Evolutionary conservation across 1,140 invertebrate species (phyloP).

Genomic region (Cydia fagiglandana): DNA sequence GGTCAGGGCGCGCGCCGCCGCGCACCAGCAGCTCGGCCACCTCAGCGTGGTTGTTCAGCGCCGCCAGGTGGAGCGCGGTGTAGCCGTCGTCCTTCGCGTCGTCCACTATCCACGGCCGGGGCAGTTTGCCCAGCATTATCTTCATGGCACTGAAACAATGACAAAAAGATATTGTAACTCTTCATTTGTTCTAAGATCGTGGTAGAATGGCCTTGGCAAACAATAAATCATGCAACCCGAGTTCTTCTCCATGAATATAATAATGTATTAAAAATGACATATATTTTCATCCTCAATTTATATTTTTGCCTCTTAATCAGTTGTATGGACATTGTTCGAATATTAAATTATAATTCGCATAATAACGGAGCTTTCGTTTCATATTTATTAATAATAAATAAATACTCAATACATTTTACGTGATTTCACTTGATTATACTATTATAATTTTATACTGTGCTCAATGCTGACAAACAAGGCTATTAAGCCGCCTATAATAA

Average conservation of each 20-base stretch:
- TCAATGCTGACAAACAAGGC: neutral
- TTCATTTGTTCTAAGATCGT: neutral
- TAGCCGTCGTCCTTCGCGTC: constrained; percentile 99
- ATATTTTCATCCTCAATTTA: too few relatives aligned
- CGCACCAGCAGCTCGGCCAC: constrained; percentile 95
- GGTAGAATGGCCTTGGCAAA: neutral
- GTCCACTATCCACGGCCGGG: constrained; percentile 97
- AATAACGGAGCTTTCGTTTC: neutral
- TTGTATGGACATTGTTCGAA: neutral
- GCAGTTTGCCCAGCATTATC: constrained; percentile 92
- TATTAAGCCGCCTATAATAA: neutral
- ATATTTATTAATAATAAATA: neutral
- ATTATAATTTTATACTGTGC: neutral
- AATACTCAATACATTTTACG: neutral
- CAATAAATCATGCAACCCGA: too few relatives aligned
- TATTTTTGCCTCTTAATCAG: too few relatives aligned
- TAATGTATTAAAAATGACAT: too few relatives aligned
- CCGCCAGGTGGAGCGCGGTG: constrained; percentile 96
- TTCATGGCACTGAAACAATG: constrained; percentile 92
- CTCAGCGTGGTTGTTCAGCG: constrained; percentile 98
- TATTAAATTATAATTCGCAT: neutral
- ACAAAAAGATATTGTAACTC: neutral
- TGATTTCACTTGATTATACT: neutral
- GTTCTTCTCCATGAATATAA: too few relatives aligned
- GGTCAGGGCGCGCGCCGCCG: constrained; percentile 94